Evolutionary conservation across 2,888 invertebrate genomes (phyloP), one percentile per base, ranked within the genome.

Genomic region (Tetrapedia diversipes): DNA sequence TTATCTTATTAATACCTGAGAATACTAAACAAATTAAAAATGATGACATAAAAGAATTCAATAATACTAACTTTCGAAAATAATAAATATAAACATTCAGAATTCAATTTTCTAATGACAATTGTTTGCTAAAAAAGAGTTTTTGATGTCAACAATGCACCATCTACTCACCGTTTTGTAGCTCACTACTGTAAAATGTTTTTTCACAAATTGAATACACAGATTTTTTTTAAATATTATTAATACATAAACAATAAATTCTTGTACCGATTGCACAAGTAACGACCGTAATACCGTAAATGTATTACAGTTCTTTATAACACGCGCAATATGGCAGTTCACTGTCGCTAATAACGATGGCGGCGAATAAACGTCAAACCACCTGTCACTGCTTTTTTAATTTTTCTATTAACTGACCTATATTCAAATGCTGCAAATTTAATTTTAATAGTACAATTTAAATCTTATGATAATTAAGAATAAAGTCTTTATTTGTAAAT

Each of bases 291-390:
- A 80, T 69, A 80, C 78, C 74, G 75, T 78, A 79, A 85, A 85
- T 82, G 63, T 78, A 77, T 71, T 75, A 73, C 70, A 67, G 61
- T 82, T 79, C 80, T 80, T 75, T 79, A 81, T 81, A 81, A 77
- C 79, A 85, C 82, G 79, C 80, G 72, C 86, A 86, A 86, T 86
- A 86, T 86, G 86, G 86, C 86, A 86, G 86, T 77, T 79, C 76
- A 61, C 81, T 77, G 79, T 84, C 83, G 72, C 74, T 79, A 74
- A 74, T 77, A 82, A 82, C 77, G 79, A 84, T 84, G 82, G 84
- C 83, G 82, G 79, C 72, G 79, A 67, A 70, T 72, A 85, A 85
- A 85, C 77, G 85, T 85, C 85, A 86, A 85, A 85, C 86, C 86
- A 85, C 86, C 84, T 85, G 84, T 85, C 86, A 84, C 78, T 61